Base-by-base conservation (phyloP, 2,797 vertebrate genomes). In the Bovichtus variegatus region DNA sequence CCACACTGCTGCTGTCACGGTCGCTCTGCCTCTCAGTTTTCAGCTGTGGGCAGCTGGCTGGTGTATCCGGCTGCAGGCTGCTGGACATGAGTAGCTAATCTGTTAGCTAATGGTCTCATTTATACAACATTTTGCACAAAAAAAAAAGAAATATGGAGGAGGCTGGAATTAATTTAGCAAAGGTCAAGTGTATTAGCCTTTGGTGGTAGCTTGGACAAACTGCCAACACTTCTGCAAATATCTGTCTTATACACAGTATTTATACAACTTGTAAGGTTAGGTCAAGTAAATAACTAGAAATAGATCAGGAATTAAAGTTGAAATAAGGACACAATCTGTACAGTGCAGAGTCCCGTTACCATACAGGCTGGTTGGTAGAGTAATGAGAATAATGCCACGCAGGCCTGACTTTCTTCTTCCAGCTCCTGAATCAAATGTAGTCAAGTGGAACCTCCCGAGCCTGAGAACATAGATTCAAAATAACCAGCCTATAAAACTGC, bases 1-100 rank as follows among this genome's bases (percentile, higher is more conserved):
- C 65, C 50, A 59, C 83, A 82, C 91, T 86, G 88, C 86, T 79
- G 72, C 87, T 93, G 91, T 92, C 93, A 92, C 38, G 71, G 86
- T 71, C 84, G 76, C 69, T 87, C 85, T 81, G 49, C 71, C 64
- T 87, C 80, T 77, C 71, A 4, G 71, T 78, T 85, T 76, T 82
- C 69, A 63, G 75, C 83, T 78, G 47, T 53, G 76, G 78, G 70
- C 81, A 75, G 36, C 71, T 54, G 71, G 62, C 80, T 75, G 70
- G 41, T 49, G 70, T 12, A 63, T 70, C 69, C 29, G 76, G 77
- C 85, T 69, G 43, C 62, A 58, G 68, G 79, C 62, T 78, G 75
- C 82, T 43, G 57, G 86, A 83, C 78, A 59, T 44, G 57, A 80
- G 62, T n/a, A 64, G 59, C 66, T 78, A 74, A 83, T 70, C 47